Conservation (phyloP, 1,140 invertebrate genomes). For the Zaprionus taronus region DNA sequence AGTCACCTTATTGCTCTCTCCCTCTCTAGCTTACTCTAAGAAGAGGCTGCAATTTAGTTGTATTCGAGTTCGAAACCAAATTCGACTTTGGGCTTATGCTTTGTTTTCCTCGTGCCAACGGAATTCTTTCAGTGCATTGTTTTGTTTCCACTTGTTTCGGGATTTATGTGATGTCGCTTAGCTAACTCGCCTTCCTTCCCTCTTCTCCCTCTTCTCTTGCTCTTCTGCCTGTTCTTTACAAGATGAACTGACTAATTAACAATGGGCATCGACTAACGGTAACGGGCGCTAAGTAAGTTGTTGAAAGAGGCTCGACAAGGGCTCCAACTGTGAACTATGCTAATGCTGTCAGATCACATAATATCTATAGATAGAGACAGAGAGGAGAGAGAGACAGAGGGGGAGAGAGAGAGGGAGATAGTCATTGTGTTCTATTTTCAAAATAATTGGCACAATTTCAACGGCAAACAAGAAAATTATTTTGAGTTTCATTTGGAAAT, state of each 20-base stretch:
- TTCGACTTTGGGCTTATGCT: constrained; percentile 39
- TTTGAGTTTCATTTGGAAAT: constrained; percentile 48
- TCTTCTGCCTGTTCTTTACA: not conserved
- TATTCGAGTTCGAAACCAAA: constrained; percentile 34
- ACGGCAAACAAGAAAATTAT: constrained; percentile 29
- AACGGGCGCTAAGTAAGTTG: constrained; percentile 18
- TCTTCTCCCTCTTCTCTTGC: not conserved
- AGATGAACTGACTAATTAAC: constrained; percentile 39
- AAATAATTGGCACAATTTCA: constrained; percentile 76
- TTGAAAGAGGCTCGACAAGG: constrained; percentile 28
- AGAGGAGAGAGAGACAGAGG: not conserved
- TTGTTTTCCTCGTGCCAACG: constrained; percentile 26
- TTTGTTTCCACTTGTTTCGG: constrained; percentile 8
- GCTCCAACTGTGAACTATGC: constrained; percentile 9
- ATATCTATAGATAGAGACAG: constrained; percentile 20
- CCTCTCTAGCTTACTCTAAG: not conserved
- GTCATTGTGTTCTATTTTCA: constrained; percentile 72
- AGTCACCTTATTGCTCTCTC: not conserved
- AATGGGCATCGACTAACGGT: constrained; percentile 42
- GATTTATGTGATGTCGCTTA: constrained; percentile 33
- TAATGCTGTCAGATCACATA: constrained; percentile 47
- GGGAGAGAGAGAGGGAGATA: not conserved
- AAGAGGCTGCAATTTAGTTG: constrained; percentile 54
- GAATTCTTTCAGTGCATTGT: constrained; percentile 28
- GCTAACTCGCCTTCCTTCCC: not conserved